A percentile compares a stretch with the other conserved stretches of the same genome.
These are phyloP conservation scores for Carduelis carduelis DNA, from an alignment of 2,797 vertebrate genomes.

Conservation along the genomic window DNA sequence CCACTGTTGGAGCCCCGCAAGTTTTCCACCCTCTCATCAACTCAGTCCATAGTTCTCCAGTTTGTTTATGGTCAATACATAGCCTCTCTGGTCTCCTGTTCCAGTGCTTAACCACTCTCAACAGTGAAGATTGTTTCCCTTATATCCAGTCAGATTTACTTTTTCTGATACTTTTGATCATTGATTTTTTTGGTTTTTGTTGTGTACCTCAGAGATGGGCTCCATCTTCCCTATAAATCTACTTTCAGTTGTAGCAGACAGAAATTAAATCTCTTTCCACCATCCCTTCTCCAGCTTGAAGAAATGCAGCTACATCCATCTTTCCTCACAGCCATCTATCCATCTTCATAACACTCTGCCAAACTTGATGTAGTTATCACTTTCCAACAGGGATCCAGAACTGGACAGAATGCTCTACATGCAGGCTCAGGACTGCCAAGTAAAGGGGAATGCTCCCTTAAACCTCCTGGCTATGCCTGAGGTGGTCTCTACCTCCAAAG, in stretches of 20 bases:
- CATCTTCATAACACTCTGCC: neutral
- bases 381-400: neutral
- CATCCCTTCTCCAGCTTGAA: neutral
- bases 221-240: neutral
- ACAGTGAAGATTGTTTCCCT: neutral
- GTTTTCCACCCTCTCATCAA: neutral
- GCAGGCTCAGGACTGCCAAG: neutral
- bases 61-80: neutral
- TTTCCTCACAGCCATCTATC: neutral
- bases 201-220: neutral
- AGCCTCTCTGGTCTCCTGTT: neutral
- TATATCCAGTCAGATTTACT: neutral
- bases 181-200: neutral
- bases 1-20: neutral
- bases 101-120: neutral
- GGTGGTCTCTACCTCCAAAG: neutral
- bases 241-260: neutral
- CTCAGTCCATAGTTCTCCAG: neutral
- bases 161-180: neutral
- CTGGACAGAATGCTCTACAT: neutral
- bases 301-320: neutral
- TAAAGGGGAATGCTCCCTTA: neutral
- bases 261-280: neutral
- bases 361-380: neutral
- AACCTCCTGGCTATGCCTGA: neutral